phyloP scores from a whole-genome alignment of 1,140 invertebrate species.

The Stenopsyche tienmushanensis region DNA sequence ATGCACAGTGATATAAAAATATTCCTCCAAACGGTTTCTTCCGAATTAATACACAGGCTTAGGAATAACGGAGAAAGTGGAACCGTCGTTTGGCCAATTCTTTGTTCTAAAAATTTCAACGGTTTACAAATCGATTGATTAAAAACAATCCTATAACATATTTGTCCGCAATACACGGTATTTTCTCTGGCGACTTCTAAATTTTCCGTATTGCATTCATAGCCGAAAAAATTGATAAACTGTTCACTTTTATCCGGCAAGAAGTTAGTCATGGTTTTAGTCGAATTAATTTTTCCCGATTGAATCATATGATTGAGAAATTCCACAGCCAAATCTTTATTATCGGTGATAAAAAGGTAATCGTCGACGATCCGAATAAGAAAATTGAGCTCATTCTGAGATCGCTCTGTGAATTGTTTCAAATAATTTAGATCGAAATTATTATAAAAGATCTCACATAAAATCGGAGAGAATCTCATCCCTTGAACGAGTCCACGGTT shows the following conservation, averaged over 20 bases:
- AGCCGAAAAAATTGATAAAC: slow-evolving; percentile 50
- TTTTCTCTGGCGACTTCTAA: slow-evolving; percentile 49
- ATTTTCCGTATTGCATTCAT: slow-evolving; percentile 47
- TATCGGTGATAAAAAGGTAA: slow-evolving; percentile 53
- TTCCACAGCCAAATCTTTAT: slow-evolving; percentile 45
- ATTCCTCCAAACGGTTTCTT: slow-evolving; percentile 49
- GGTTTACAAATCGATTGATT: slow-evolving; percentile 45
- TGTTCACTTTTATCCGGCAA: slow-evolving; percentile 44
- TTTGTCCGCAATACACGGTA: slow-evolving; percentile 49
- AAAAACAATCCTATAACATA: slow-evolving; percentile 54
- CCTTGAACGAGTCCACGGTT: slow-evolving; percentile 53
- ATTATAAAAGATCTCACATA: slow-evolving; percentile 53
- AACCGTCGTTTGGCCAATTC: slow-evolving; percentile 52
- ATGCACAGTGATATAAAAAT: slow-evolving; percentile 51
- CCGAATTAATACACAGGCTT: slow-evolving; percentile 49
- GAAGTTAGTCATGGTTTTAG: slow-evolving; percentile 53
- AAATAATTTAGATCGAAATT: slow-evolving; percentile 50
- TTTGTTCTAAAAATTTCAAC: slow-evolving; percentile 48
- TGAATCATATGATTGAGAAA: slow-evolving; percentile 49
- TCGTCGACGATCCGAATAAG: slow-evolving; percentile 54
- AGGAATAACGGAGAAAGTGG: slow-evolving; percentile 50
- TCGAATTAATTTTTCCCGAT: slow-evolving; percentile 51
- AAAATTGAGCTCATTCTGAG: slow-evolving; percentile 42
- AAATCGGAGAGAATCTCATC: slow-evolving; percentile 53
- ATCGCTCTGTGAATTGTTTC: slow-evolving; percentile 41